A percentile compares a stretch with the other conserved stretches of the same genome.
These are phyloP conservation scores for Eulemur rubriventer DNA, from an alignment of 2,797 vertebrate species.

Conservation along the genomic window DNA sequence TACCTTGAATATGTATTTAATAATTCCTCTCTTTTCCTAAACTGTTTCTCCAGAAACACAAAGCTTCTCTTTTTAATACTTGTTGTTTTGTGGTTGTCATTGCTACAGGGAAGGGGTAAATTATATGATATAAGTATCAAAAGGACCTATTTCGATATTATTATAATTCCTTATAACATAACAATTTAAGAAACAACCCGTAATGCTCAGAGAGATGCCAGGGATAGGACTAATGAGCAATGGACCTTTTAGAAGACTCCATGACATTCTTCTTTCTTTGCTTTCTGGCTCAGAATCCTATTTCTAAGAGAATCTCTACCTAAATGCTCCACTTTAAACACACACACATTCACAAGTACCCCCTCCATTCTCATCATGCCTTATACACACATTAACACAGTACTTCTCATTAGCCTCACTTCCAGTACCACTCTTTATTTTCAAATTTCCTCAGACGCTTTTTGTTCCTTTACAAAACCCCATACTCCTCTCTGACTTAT, in stretches of 20 bases:
- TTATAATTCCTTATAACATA: neutral
- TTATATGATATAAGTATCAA: neutral
- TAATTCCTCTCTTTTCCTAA: neutral
- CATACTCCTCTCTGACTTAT: neutral
- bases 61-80: neutral
- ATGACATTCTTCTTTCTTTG: neutral
- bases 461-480: constrained; percentile 30
- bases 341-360: neutral
- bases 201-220: neutral
- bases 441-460: constrained; percentile 17
- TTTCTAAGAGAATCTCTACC: neutral
- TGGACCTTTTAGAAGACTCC: neutral
- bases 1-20: neutral
- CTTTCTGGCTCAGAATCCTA: neutral
- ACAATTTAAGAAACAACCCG: neutral
- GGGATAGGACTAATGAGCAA: neutral
- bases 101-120: neutral
- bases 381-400: neutral
- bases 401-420: constrained; percentile 1
- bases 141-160: neutral
- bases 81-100: neutral
- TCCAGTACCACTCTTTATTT: neutral
- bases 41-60: neutral
- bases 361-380: neutral
- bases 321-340: neutral